Evolutionary conservation across 2,113 vertebrate genomes (phyloP).

Genomic region (Dicaeum eximium): DNA sequence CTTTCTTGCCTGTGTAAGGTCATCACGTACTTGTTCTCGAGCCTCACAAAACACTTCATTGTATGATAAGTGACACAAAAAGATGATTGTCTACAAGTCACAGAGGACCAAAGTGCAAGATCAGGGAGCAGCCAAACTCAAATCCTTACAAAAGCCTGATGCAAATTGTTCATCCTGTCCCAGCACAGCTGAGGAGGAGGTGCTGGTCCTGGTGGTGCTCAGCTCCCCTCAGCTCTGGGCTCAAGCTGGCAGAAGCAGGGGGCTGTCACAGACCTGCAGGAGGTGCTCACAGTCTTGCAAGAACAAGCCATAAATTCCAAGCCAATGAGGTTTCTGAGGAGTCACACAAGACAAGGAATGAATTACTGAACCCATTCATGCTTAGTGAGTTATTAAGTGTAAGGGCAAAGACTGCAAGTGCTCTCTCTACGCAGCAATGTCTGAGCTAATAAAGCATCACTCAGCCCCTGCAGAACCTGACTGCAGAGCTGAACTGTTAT

Average conservation of each 20-base stretch:
- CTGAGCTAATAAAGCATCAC: constrained; percentile 67
- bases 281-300: not conserved
- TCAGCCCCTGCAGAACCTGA: constrained; percentile 13
- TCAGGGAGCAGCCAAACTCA: not conserved
- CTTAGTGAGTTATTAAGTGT: constrained; percentile 65
- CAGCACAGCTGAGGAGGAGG: not conserved
- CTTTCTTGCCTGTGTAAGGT: not conserved
- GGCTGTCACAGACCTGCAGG: not conserved
- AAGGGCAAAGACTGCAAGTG: constrained; percentile 56
- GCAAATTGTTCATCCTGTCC: rapidly evolving
- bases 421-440: constrained; percentile 38
- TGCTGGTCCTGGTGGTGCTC: not conserved
- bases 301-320: constrained; percentile 42
- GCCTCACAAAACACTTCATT: not conserved
- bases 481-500: constrained; percentile 1
- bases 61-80: not conserved
- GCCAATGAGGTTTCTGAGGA: constrained; percentile 27
- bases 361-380: constrained; percentile 59
- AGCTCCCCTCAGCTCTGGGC: not conserved
- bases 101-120: not conserved
- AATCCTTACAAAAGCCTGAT: not conserved
- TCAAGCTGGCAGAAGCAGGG: not conserved
- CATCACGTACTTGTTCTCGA: not conserved
- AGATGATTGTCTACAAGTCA: not conserved
- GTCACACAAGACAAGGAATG: constrained; percentile 41